These are phyloP conservation scores for Chromobotia macracanthus DNA, from an alignment of 2,797 vertebrate species.

Conservation along the genomic window DNA sequence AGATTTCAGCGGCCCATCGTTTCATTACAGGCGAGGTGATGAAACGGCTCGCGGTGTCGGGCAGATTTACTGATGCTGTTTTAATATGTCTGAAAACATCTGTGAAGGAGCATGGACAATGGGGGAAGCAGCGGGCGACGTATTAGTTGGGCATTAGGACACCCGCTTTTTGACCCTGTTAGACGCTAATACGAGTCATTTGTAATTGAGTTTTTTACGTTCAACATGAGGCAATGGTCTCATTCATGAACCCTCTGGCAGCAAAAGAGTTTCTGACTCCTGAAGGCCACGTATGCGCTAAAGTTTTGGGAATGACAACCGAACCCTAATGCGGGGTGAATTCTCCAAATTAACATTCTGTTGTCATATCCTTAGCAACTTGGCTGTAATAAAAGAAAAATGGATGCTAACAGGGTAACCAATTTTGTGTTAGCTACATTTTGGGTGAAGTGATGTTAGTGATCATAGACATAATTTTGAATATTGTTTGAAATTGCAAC, in stretches of 20 bases:
- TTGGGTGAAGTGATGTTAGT: no score
- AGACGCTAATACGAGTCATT: slow-evolving; percentile 20
- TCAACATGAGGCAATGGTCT: slow-evolving; percentile 5
- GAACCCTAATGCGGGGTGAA: no score
- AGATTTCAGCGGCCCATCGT: slow-evolving; percentile 58
- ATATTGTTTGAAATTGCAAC: no score
- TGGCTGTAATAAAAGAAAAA: no score
- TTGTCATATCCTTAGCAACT: no score
- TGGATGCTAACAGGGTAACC: no score
- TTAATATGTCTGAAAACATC: slow-evolving; percentile 60
- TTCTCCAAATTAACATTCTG: no score
- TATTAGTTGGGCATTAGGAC: slow-evolving; percentile 20
- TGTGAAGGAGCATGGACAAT: slow-evolving; percentile 45
- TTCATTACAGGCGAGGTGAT: slow-evolving; percentile 68
- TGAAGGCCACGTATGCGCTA: not conserved
- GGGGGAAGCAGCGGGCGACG: slow-evolving; percentile 21
- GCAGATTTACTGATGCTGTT: slow-evolving; percentile 62
- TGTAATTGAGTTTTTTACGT: slow-evolving; percentile 24
- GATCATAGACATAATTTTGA: no score
- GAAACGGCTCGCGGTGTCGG: slow-evolving; percentile 50
- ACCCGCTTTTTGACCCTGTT: slow-evolving; percentile 16
- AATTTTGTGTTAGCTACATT: no score
- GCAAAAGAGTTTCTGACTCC: slow-evolving; percentile 2
- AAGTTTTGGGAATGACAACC: no score
- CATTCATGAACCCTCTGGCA: slow-evolving; percentile 12